Evolutionary conservation across 1,140 invertebrate genomes (phyloP), one percentile per base, ranked within the genome.

Genomic region (Hermatobates lingyangjiaoensis): DNA sequence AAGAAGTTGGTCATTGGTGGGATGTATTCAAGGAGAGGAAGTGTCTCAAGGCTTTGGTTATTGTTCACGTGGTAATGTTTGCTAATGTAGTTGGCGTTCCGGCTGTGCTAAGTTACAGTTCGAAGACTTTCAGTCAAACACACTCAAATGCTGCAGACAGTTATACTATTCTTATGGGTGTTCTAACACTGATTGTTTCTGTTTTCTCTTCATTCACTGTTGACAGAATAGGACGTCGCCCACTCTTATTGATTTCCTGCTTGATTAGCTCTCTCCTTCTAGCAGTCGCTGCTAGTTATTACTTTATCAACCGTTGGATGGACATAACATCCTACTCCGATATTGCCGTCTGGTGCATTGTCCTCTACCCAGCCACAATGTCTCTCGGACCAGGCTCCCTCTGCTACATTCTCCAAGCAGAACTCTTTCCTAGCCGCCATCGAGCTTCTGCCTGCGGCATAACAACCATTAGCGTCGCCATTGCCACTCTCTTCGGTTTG

Each of bases 401-500:
- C 4, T n/a, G 25, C 14, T 28, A 24, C 27, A 39, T 28, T 14
- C 38, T 52, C 20, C 56, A 57, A 46, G 51, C 53, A 25, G 56
- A 57, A 42, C 44, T 52, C 21, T 57, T 60, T 45, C 57, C 58
- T 12, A 53, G 54, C 1, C 54, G 52, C 27, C 55, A 55, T 0
- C 26, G 55, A 40, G 58, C 54, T 1, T 27, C 56, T 3, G 58
- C 54, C n/a, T 58, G 52, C 38, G 54, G 54, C 0, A 38, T 53
- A 1, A 53, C 51, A 18, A 52, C 53, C 20, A 39, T 58, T 21
- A 56, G 45, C 24, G 50, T 54, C 21, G 56, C 58, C 4, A 30
- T 56, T 14, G 25, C 50, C 2, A 54, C 54, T 5, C 56, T 91
- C 62, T 51, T 89, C 26, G 72, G 89, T 12, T 88, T 86, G 1